Conservation (phyloP, 1,140 invertebrate genomes). For the Sesamia nonagrioides region DNA sequence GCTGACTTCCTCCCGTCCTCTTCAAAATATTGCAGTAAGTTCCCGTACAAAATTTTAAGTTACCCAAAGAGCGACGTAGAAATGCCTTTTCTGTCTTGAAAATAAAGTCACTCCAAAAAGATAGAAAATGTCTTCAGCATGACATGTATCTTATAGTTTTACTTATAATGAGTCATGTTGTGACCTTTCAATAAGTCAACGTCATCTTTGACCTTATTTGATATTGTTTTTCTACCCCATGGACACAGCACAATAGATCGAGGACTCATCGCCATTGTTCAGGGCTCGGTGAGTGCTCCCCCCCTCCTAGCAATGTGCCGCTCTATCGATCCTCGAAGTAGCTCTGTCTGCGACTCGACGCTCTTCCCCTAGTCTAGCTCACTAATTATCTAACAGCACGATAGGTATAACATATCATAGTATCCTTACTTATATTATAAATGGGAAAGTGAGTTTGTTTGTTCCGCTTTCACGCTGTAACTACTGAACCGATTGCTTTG, state of each 20-base stretch:
- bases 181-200: background rate
- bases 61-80: too few relatives aligned
- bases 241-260: background rate
- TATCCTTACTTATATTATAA: too few relatives aligned
- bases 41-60: too few relatives aligned
- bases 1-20: too few relatives aligned
- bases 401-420: too few relatives aligned
- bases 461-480: too few relatives aligned
- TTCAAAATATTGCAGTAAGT: too few relatives aligned
- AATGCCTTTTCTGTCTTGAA: too few relatives aligned
- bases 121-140: background rate
- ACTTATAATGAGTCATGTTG: too few relatives aligned
- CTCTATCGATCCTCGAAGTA: background rate
- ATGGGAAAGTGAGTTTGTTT: too few relatives aligned
- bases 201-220: background rate
- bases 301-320: background rate
- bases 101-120: too few relatives aligned
- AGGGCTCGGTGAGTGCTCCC: background rate
- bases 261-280: background rate
- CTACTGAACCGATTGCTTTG: too few relatives aligned
- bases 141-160: background rate
- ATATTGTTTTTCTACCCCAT: background rate
- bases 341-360: background rate
- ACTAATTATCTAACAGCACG: background rate
- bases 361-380: background rate